phyloP scores from a whole-genome alignment of 2,888 invertebrate species.

The Plebejus anna region DNA sequence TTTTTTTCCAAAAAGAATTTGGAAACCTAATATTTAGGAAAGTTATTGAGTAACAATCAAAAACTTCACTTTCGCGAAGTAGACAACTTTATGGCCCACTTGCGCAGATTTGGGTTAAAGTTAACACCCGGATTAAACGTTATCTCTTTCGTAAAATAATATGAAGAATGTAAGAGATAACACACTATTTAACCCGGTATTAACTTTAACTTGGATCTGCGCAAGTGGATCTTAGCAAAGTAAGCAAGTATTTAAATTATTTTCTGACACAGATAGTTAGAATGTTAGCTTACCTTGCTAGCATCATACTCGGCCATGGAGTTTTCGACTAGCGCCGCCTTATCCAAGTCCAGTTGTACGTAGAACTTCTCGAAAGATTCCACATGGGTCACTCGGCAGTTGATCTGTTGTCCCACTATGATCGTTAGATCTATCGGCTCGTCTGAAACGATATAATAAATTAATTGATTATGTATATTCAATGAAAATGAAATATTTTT shows the following conservation, averaged over 20 bases:
- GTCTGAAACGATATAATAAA: constrained; percentile 50
- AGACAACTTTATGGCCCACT: background rate
- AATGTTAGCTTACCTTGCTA: constrained; percentile 46
- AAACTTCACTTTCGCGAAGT: background rate
- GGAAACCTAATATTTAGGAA: background rate
- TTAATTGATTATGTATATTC: background rate
- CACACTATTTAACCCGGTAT: no score
- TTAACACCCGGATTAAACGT: no score
- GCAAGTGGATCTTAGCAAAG: no score
- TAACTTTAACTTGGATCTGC: no score
- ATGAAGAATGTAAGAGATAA: no score
- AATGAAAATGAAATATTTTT: no score
- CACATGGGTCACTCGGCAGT: constrained; percentile 65
- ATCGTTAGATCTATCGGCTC: constrained; percentile 72
- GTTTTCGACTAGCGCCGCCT: constrained; percentile 60
- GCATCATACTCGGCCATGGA: constrained; percentile 60
- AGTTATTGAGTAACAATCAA: no score
- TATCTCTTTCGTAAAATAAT: no score
- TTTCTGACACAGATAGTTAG: no score
- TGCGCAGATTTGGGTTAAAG: no score
- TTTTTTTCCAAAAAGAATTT: no score
- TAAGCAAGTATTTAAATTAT: no score
- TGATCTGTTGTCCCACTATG: constrained; percentile 67
- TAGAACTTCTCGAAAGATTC: constrained; percentile 64
- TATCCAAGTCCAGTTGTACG: constrained; percentile 66